These are phyloP conservation scores for Altica lythri DNA, from an alignment of 2,888 invertebrate species.

Conservation along the genomic window DNA sequence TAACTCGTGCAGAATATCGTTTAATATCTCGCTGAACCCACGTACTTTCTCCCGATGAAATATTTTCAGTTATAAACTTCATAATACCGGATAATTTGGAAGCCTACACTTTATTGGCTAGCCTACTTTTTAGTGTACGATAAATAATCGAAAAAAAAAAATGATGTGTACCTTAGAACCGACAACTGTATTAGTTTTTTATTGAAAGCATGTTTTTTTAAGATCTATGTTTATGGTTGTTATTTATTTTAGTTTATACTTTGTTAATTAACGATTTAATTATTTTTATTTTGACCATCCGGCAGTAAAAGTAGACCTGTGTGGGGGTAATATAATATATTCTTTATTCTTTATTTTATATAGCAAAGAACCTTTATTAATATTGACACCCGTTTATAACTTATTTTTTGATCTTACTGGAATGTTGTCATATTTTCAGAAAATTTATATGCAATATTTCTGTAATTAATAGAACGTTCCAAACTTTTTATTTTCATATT, in stretches of 20 bases:
- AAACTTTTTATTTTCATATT: neutral
- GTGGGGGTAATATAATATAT: too few species aligned
- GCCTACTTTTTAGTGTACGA: constrained; percentile 31
- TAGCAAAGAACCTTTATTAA: too few species aligned
- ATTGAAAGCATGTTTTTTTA: constrained; percentile 53
- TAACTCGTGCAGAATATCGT: neutral
- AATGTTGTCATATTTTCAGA: too few species aligned
- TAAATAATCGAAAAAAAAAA: constrained; percentile 39
- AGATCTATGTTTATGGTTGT: constrained; percentile 53
- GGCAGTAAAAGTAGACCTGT: neutral
- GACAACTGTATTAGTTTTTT: constrained; percentile 42
- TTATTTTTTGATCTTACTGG: too few species aligned
- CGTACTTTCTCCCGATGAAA: neutral
- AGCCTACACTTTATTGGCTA: neutral
- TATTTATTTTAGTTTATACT: constrained; percentile 51
- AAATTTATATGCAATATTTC: too few species aligned
- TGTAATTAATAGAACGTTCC: neutral
- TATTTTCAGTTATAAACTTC: neutral
- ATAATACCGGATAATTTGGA: neutral
- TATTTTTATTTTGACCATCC: constrained; percentile 41
- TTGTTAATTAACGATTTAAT: constrained; percentile 47
- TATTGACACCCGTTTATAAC: too few species aligned
- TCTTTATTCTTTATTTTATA: too few species aligned
- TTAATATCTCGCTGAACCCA: neutral
- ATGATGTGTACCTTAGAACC: constrained; percentile 45